These are phyloP conservation scores for Aphelocoma californica DNA, from an alignment of 2,797 vertebrate species.

Conservation along the genomic window DNA sequence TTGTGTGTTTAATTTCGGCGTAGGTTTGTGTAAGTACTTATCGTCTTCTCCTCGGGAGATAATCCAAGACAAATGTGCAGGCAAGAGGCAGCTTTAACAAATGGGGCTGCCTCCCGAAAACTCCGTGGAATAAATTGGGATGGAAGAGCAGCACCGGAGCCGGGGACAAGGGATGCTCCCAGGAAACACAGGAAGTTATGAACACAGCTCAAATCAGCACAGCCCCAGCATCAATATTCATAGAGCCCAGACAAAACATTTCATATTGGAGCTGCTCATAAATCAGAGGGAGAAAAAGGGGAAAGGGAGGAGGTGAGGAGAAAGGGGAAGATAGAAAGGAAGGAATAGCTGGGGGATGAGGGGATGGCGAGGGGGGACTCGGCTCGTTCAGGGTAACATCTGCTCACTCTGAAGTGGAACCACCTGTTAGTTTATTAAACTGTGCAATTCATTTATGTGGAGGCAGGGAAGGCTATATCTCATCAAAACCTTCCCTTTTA, in stretches of 20 bases:
- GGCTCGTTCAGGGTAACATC: slow-evolving; percentile 73
- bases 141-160: background rate
- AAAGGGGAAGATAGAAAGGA: slow-evolving; percentile 64
- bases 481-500: slow-evolving; percentile 45
- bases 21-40: slow-evolving; percentile 59
- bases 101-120: slow-evolving; percentile 21
- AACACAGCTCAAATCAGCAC: slow-evolving; percentile 62
- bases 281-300: slow-evolving; percentile 64
- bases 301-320: slow-evolving; percentile 4
- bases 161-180: background rate
- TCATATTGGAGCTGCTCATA: slow-evolving; percentile 65
- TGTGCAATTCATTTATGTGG: slow-evolving; percentile 74
- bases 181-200: slow-evolving; percentile 48
- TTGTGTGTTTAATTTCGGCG: slow-evolving; percentile 52
- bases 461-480: slow-evolving; percentile 63
- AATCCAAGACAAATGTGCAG: slow-evolving; percentile 35
- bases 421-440: slow-evolving; percentile 80
- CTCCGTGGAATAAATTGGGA: background rate
- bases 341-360: slow-evolving; percentile 58
- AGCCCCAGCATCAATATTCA: slow-evolving; percentile 71
- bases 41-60: slow-evolving; percentile 26
- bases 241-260: slow-evolving; percentile 63
- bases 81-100: background rate
- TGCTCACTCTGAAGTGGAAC: slow-evolving; percentile 76
- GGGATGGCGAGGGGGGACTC: slow-evolving; percentile 52